phyloP scores from a whole-genome alignment of 2,113 vertebrate species.

The Myotis davidii region DNA sequence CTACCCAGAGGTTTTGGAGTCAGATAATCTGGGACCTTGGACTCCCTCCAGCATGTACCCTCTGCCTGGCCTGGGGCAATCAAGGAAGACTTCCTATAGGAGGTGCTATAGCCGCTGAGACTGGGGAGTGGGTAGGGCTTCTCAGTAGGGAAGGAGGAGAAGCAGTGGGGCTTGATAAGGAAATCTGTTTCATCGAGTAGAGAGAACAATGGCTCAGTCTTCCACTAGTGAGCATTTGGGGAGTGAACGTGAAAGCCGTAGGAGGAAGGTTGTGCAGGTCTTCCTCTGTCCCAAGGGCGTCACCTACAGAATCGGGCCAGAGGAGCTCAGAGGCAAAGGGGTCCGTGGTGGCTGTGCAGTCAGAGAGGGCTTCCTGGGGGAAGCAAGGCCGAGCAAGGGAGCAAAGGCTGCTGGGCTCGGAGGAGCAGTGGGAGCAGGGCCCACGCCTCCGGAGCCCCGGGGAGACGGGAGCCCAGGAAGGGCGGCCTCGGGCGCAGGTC shows the following conservation, averaged over 20 bases:
- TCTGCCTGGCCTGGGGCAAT: neutral
- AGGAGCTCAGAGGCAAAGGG: neutral
- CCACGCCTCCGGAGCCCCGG: no score
- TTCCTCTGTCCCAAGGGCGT: neutral
- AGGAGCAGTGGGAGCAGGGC: neutral
- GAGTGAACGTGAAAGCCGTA: neutral
- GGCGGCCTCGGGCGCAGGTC: fast-evolving
- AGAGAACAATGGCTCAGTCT: neutral
- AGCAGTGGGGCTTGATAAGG: neutral
- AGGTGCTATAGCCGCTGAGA: neutral
- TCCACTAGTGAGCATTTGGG: fast-evolving
- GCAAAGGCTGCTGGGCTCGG: neutral
- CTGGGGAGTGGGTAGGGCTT: neutral
- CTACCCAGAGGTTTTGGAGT: neutral
- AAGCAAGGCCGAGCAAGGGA: neutral
- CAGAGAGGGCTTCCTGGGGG: neutral
- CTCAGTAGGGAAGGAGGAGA: neutral
- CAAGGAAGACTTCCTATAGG: neutral
- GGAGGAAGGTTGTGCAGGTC: fast-evolving
- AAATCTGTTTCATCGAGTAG: neutral
- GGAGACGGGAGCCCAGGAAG: neutral
- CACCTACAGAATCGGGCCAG: neutral
- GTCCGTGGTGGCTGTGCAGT: fast-evolving
- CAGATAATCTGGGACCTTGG: neutral
- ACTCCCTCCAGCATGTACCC: neutral